Evolutionary conservation across 2,888 invertebrate genomes (phyloP).

Genomic region (Cerastoderma edule): DNA sequence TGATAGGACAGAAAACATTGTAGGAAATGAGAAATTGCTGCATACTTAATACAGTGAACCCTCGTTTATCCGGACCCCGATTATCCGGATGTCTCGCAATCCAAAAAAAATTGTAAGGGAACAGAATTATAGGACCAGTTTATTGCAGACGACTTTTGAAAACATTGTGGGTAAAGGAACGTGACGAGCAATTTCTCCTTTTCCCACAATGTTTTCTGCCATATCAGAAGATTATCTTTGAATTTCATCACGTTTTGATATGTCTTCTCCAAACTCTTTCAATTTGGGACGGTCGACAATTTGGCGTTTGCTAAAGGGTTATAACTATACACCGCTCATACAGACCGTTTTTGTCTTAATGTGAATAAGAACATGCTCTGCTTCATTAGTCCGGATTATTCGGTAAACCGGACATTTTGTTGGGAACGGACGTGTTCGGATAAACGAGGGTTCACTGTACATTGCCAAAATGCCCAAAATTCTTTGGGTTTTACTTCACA

Average conservation of each 20-base stretch:
- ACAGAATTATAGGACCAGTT: not conserved
- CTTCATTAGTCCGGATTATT: no score
- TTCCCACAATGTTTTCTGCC: constrained; percentile 1
- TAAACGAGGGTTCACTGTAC: no score
- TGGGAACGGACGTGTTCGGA: no score
- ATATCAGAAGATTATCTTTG: not conserved
- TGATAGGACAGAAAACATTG: not conserved
- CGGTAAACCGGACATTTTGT: no score
- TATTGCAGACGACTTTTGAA: not conserved
- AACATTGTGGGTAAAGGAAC: constrained; percentile 7
- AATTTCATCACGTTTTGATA: not conserved
- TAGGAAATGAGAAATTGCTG: not conserved
- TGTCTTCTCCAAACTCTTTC: not conserved
- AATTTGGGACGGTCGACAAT: not conserved
- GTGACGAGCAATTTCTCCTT: constrained; percentile 8
- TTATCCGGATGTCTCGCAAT: no score
- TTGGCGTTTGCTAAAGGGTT: not conserved
- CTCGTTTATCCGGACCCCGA: no score
- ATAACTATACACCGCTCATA: not conserved
- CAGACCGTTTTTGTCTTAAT: no score
- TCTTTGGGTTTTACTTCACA: no score
- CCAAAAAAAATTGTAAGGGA: not conserved
- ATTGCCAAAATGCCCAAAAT: no score
- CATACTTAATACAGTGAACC: no score
- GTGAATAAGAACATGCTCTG: no score